These are phyloP conservation scores for Nannospalax galili DNA, from an alignment of 2,113 vertebrate genomes.

Conservation along the genomic window DNA sequence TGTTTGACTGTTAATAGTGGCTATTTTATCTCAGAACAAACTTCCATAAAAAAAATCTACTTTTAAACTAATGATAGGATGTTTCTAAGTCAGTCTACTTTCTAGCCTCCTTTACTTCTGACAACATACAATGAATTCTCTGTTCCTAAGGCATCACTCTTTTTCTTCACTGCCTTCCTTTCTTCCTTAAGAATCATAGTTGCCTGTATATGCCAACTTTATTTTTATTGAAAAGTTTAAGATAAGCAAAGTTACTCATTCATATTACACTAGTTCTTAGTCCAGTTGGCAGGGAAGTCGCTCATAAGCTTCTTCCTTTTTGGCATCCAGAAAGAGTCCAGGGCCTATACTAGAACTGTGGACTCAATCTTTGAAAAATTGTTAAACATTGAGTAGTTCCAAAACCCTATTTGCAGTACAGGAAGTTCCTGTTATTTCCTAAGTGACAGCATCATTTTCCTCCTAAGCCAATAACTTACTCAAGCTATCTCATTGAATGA, in stretches of 20 bases:
- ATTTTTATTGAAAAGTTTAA: constrained; percentile 61
- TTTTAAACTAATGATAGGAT: not conserved
- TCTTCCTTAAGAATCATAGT: constrained; percentile 16
- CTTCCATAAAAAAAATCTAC: not conserved
- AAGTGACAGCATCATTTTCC: constrained; percentile 40
- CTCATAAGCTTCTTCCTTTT: constrained; percentile 4
- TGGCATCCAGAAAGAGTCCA: not conserved
- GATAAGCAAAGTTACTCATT: constrained; percentile 61
- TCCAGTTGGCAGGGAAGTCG: constrained; percentile 27
- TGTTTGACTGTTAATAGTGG: not conserved
- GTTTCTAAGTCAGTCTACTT: not conserved
- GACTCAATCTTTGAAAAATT: not conserved
- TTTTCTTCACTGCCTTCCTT: not conserved
- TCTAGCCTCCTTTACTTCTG: not conserved
- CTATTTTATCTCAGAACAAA: constrained; percentile 19
- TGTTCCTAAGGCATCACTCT: not conserved
- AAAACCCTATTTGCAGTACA: constrained; percentile 14
- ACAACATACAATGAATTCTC: not conserved
- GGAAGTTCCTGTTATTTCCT: constrained; percentile 46
- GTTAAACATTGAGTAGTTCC: not conserved
- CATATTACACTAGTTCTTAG: constrained; percentile 57
- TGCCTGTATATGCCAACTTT: constrained; percentile 40
- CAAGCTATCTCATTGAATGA: constrained; percentile 15
- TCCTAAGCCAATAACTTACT: not conserved
- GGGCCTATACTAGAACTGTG: not conserved